A percentile compares a stretch with the other conserved stretches of the same genome.
Conservation (phyloP, 2,888 invertebrate species). For the Dioctria linearis region DNA sequence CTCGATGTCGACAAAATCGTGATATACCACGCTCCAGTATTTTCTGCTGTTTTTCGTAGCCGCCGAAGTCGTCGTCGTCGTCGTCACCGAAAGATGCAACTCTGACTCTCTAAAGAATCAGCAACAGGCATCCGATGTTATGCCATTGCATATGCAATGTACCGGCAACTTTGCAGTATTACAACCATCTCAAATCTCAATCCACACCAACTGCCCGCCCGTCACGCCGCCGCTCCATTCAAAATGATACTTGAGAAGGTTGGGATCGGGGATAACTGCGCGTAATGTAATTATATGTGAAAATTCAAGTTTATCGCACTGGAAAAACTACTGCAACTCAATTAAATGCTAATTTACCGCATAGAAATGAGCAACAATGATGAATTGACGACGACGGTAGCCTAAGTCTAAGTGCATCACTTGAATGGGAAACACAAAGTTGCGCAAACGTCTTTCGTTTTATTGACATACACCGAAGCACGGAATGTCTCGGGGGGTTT, state of each 20-base stretch:
- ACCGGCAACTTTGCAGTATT: not conserved
- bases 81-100: too few species aligned
- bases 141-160: not conserved
- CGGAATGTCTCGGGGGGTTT: conserved; percentile 8
- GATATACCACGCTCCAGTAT: conserved; percentile 56
- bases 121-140: not conserved
- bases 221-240: not conserved
- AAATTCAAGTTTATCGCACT: conserved; percentile 44
- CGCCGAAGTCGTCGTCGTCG: too few species aligned
- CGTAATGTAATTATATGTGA: conserved; percentile 16
- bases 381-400: not conserved
- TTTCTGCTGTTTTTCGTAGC: not conserved
- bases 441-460: conserved; percentile 4
- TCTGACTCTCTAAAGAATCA: too few species aligned
- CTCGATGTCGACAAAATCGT: conserved; percentile 54
- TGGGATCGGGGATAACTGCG: conserved; percentile 23
- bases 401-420: not conserved
- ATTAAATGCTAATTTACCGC: conserved; percentile 43
- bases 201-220: not conserved
- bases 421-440: conserved; percentile 1
- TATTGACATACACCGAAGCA: conserved; percentile 18
- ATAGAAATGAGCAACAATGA: conserved; percentile 5
- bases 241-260: conserved; percentile 1
- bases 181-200: not conserved
- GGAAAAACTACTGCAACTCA: conserved; percentile 27